Evolutionary conservation across 1,140 invertebrate genomes (phyloP), one percentile per base, ranked within the genome.

Genomic region (Trichomalopsis sarcophagae): DNA sequence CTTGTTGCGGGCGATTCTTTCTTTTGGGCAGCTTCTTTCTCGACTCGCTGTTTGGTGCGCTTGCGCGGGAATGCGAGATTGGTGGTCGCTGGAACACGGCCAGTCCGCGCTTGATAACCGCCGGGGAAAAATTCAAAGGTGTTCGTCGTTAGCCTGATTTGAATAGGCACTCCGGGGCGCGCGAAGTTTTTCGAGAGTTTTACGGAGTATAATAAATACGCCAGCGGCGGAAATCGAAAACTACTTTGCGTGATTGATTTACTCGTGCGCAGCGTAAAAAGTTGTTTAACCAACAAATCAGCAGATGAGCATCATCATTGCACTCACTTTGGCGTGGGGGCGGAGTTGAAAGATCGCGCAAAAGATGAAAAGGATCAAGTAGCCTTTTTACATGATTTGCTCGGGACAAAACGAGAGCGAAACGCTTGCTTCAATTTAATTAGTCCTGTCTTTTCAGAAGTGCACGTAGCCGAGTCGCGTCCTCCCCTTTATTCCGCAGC

Each of bases 381-480:
- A 75, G 77, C 78, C 50, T 66, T 80, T 84, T 50, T 74, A 80
- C 77, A 66, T 55, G 68, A 73, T 79, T 84, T 75, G 66, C 44
- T 50, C 2, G 23, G n/a, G 75, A 83, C 78, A 71, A 84, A 71
- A 68, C 71, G 40, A 9, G 13, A 30, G 7, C 78, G 17, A 44
- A 68, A 71, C 44, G 50, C 10, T 40, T 73, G 7, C 50, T 47
- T 81, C 47, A 17, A 2, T 73, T 50, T 71, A 50, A 40, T 62
- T 62, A n/a, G 55, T 62, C 21, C 21, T n/a, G 21, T 14, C 17
- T 62, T n/a, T 62, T 62, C 13, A 17, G 11, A 55, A 55, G 13
- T 17, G 11, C 50, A 50, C 11, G 2, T 13, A 50, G 36, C 4
- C 13, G 47, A 14, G 50, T 14, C 17, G 50, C 17, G 1, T 50